Base-by-base conservation (phyloP, 2,113 vertebrate genomes). In the Microcebus ravelobensis region DNA sequence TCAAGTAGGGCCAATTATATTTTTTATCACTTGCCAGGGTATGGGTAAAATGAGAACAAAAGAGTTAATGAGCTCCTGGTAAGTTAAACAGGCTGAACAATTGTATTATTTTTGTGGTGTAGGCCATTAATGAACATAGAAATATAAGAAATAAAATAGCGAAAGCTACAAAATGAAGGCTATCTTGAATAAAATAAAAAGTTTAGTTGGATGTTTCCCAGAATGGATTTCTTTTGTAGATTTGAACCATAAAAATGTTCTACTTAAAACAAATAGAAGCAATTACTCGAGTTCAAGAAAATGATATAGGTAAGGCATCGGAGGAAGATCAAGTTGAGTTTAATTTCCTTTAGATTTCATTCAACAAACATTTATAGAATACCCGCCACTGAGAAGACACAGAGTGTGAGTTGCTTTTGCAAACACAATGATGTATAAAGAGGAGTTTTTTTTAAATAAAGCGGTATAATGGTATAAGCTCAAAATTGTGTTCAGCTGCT, bases 31-130 rank as follows among this genome's bases (percentile, higher is more conserved):
- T 97, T 97, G 79, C 52, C 34, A 70, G 74, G 39, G 25, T 90
- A 6, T 71, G 90, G 45, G 52, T 95, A 97, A 97, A 97, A 94
- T 71, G 74, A 96, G 87, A 93, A 97, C 77, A 94, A 89, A 95
- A 57, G 76, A 96, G 36, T 83, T 92, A 90, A 94, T 97, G 87
- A 92, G 68, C 27, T 81, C 70, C 79, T 63, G 68, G 82, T 82
- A 96, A 80, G 65, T 93, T 95, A 87, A 85, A 77, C 83, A 71
- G 36, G 59, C 74, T 57, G 31, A 97, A 91, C 61, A 73, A 97
- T 50, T 87, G 34, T 91, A 84, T 97, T 87, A 45, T 95, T 96
- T 96, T 96, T 96, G 88, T 82, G 71, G 39, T 68, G 7, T 42
- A 63, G 77, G 29, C 29, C 57, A 34, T 81, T 96, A 87, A 89